Evolutionary conservation across 2,113 vertebrate genomes (phyloP).

Genomic region (Sylvietta virens): DNA sequence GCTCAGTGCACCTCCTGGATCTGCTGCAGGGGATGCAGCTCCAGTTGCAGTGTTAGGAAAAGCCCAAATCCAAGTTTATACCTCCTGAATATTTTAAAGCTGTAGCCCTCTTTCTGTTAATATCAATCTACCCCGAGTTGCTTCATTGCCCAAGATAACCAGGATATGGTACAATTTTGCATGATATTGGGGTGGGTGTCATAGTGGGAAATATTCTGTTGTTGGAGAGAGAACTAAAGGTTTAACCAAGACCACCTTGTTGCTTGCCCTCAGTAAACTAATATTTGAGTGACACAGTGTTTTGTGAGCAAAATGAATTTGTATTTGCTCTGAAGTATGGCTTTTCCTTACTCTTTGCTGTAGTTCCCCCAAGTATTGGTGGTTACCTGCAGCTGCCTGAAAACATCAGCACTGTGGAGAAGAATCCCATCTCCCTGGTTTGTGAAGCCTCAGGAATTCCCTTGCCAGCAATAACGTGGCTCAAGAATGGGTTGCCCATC

Average conservation of each 20-base stretch:
- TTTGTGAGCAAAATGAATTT: neutral
- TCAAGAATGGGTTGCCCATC: slow-evolving; percentile 84
- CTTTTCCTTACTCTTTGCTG: neutral
- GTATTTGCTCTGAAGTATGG: neutral
- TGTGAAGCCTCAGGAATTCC: slow-evolving; percentile 94
- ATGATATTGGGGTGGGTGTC: rapidly evolving
- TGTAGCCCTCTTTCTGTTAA: neutral
- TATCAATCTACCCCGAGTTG: neutral
- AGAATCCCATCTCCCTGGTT: slow-evolving; percentile 84
- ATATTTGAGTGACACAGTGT: neutral
- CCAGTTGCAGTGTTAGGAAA: neutral
- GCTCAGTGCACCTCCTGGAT: neutral
- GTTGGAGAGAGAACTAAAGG: neutral
- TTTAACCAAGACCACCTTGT: neutral
- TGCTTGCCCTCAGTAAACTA: rapidly evolving
- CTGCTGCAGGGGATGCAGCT: neutral
- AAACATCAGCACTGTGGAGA: slow-evolving; percentile 88
- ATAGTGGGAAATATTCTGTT: neutral
- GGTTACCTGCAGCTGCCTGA: slow-evolving; percentile 76
- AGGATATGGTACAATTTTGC: neutral
- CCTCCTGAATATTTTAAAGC: neutral
- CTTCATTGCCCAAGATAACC: rapidly evolving
- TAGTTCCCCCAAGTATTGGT: slow-evolving; percentile 86
- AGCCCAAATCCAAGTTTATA: neutral
- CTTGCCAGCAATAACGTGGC: slow-evolving; percentile 86